phyloP scores from a whole-genome alignment of 2,888 invertebrate species.

The Polia nebulosa region DNA sequence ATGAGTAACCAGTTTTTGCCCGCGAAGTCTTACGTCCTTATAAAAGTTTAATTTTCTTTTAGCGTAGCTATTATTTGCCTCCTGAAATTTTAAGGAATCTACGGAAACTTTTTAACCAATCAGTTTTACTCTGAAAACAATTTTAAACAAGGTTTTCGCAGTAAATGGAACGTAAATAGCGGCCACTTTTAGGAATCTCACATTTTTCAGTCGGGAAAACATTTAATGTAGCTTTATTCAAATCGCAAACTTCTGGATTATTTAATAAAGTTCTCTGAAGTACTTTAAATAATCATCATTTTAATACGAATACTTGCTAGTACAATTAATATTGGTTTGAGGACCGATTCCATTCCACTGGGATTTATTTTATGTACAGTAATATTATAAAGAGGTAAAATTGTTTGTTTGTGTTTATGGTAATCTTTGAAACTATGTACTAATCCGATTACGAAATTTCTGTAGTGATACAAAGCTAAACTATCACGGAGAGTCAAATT shows the following conservation, averaged over 20 bases:
- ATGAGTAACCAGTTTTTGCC: background rate
- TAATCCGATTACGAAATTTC: too few species aligned
- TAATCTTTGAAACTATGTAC: background rate
- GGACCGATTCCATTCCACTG: background rate
- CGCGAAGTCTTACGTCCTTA: slow-evolving; percentile 7
- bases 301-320: background rate
- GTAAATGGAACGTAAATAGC: slow-evolving; percentile 39
- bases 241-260: slow-evolving; percentile 27
- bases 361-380: too few species aligned
- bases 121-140: slow-evolving; percentile 35
- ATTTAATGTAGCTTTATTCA: slow-evolving; percentile 32
- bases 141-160: slow-evolving; percentile 32
- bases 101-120: slow-evolving; percentile 55
- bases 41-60: slow-evolving; percentile 39
- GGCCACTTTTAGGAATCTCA: slow-evolving; percentile 17
- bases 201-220: slow-evolving; percentile 23
- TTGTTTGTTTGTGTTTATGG: background rate
- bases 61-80: slow-evolving; percentile 33
- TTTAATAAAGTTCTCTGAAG: slow-evolving; percentile 19
- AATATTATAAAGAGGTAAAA: background rate
- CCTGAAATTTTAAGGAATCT: slow-evolving; percentile 32
- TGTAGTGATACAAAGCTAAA: too few species aligned
- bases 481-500: too few species aligned
- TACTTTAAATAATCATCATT: background rate
- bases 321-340: background rate